phyloP scores from a whole-genome alignment of 2,888 invertebrate species.

The Argyresthia albistria region DNA sequence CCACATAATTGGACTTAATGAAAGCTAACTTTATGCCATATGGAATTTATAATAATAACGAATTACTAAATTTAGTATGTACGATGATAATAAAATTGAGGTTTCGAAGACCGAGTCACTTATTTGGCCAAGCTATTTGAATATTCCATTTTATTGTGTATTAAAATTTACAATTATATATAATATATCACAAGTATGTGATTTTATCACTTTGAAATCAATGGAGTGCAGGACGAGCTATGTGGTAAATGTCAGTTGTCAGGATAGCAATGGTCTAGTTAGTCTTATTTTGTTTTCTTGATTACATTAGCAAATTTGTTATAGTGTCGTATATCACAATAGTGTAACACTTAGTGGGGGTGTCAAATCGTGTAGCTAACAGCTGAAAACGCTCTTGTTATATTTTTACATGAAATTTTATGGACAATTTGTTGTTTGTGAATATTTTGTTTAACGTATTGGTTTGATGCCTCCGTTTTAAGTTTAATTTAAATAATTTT shows the following conservation, averaged over 20 bases:
- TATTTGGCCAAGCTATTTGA: constrained; percentile 69
- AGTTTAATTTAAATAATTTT: constrained; percentile 68
- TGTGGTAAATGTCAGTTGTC: constrained; percentile 38
- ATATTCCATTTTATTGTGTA: constrained; percentile 72
- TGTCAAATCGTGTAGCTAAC: constrained; percentile 67
- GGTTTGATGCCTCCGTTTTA: constrained; percentile 70
- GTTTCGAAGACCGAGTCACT: constrained; percentile 69
- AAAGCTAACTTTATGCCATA: constrained; percentile 73
- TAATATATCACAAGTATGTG: constrained; percentile 49
- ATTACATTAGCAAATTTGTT: constrained; percentile 71
- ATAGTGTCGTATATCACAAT: constrained; percentile 71
- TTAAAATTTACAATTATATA: constrained; percentile 25
- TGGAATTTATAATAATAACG: constrained; percentile 72
- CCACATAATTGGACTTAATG: constrained; percentile 65
- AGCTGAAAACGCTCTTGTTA: constrained; percentile 53
- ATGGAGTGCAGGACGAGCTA: constrained; percentile 69
- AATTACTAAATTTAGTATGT: constrained; percentile 71
- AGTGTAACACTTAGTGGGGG: constrained; percentile 67
- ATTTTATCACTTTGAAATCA: constrained; percentile 52
- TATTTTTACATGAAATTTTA: constrained; percentile 66
- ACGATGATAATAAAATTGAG: constrained; percentile 39
- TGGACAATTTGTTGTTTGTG: constrained; percentile 66
- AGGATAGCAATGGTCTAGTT: constrained; percentile 73
- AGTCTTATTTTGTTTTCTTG: constrained; percentile 64
- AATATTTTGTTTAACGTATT: constrained; percentile 63